These are phyloP conservation scores for Ianthella basta DNA, from an alignment of 37 sponge, comb jelly and placozoan genomes.

Conservation along the genomic window DNA sequence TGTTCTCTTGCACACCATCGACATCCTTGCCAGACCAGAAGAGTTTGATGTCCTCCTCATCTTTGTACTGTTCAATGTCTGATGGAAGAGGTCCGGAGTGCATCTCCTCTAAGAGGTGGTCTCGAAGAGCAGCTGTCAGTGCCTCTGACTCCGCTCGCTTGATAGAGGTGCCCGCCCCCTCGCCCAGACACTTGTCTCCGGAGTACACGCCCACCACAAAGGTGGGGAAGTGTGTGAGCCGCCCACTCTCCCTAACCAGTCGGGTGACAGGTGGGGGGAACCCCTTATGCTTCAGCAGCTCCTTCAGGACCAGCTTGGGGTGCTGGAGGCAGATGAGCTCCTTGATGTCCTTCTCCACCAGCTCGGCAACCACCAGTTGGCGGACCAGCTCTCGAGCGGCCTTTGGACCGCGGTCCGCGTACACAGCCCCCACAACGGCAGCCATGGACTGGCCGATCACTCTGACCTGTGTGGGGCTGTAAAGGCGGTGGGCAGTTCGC, in stretches of 20 bases:
- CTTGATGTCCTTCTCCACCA: conserved; percentile 61
- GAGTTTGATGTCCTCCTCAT: conserved; percentile 35
- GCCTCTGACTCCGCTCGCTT: conserved; percentile 84
- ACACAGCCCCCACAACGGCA: conserved; percentile 76
- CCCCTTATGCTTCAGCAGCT: conserved; percentile 47
- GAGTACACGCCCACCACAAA: conserved; percentile 88
- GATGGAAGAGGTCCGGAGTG: conserved; percentile 57
- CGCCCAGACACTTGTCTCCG: conserved; percentile 59
- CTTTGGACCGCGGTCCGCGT: conserved; percentile 59
- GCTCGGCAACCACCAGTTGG: conserved; percentile 68
- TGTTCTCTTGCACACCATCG: neutral
- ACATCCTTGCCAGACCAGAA: neutral
- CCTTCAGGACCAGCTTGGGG: conserved; percentile 59
- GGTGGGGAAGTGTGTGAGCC: conserved; percentile 86
- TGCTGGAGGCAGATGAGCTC: conserved; percentile 77
- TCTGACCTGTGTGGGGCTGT: conserved; percentile 10
- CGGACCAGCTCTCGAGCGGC: conserved; percentile 71
- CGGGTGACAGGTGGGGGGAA: conserved; percentile 45
- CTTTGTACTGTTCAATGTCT: conserved; percentile 44
- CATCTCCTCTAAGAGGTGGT: conserved; percentile 65
- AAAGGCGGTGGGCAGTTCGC: conserved; percentile 17
- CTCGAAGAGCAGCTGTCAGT: conserved; percentile 61
- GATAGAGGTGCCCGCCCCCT: conserved; percentile 81
- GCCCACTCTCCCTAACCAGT: conserved; percentile 82
- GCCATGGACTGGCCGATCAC: conserved; percentile 44